Conservation (phyloP, 2,113 vertebrate species). For the Psilopsiagon aymara region DNA sequence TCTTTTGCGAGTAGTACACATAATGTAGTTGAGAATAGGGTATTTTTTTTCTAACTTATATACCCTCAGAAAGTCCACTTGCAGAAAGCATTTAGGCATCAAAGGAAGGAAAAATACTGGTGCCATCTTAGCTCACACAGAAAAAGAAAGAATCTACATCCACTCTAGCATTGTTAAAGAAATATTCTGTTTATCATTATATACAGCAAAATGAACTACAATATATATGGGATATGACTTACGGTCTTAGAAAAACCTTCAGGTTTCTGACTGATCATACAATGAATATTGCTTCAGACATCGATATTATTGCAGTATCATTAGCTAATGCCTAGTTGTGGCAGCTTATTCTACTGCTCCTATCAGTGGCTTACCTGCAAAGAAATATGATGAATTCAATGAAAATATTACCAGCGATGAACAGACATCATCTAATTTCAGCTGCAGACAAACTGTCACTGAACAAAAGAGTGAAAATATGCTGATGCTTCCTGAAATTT, state of each 20-base stretch:
- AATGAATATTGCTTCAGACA: not conserved
- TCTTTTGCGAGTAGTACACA: not conserved
- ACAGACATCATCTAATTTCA: constrained; percentile 63
- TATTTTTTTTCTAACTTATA: not conserved
- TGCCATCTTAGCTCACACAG: not conserved
- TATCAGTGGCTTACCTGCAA: constrained; percentile 64
- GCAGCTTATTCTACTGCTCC: constrained; percentile 54
- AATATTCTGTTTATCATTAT: not conserved
- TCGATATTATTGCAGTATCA: not conserved
- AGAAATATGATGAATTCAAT: constrained; percentile 63
- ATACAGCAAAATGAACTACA: not conserved
- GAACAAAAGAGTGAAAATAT: constrained; percentile 51
- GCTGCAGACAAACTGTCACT: constrained; percentile 55
- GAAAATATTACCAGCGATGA: constrained; percentile 54
- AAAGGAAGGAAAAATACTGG: not conserved
- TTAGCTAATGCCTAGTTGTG: constrained; percentile 44
- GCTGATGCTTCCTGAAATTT: constrained; percentile 48
- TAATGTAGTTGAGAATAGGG: not conserved
- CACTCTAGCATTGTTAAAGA: not conserved
- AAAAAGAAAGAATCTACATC: not conserved
- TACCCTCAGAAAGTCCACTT: not conserved
- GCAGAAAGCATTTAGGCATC: not conserved
- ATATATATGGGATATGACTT: not conserved
- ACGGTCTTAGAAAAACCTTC: not conserved
- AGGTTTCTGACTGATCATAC: not conserved